Evolutionary conservation across 2,797 vertebrate species (phyloP).

Genomic region (Sphenopsis melanotis): DNA sequence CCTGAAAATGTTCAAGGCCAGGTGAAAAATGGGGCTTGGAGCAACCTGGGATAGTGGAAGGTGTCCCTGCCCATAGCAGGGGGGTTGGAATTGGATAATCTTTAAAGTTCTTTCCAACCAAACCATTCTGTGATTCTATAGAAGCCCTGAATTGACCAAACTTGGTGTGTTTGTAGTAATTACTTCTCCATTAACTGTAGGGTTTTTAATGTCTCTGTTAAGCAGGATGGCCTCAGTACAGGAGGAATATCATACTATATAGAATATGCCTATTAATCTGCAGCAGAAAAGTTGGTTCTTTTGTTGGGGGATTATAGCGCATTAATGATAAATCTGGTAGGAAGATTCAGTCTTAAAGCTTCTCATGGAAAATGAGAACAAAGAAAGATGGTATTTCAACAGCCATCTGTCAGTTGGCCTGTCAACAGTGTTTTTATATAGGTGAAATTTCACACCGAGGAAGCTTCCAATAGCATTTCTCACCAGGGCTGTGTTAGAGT

Average conservation of each 20-base stretch:
- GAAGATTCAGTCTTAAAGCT: constrained; percentile 46
- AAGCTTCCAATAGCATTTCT: constrained; percentile 25
- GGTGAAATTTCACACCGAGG: constrained; percentile 56
- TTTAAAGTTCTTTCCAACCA: background rate
- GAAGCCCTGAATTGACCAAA: background rate
- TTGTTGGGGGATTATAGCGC: constrained; percentile 22
- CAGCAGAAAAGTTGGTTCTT: constrained; percentile 12
- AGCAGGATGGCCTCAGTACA: background rate
- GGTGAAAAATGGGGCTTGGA: background rate
- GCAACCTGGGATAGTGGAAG: background rate
- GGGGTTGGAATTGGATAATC: background rate
- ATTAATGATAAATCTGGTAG: constrained; percentile 43
- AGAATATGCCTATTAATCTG: background rate
- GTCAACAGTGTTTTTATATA: constrained; percentile 46
- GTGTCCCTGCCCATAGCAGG: background rate
- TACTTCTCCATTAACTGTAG: background rate
- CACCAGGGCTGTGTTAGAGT: background rate
- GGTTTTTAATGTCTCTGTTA: background rate
- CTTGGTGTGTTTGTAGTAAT: background rate
- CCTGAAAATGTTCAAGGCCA: background rate
- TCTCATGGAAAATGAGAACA: constrained; percentile 52
- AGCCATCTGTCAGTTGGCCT: constrained; percentile 49
- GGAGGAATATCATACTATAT: background rate
- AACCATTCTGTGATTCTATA: background rate
- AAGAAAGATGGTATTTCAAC: constrained; percentile 50